Base-by-base conservation (phyloP, 2,113 vertebrate species). In the Poeciliopsis occidentalis region DNA sequence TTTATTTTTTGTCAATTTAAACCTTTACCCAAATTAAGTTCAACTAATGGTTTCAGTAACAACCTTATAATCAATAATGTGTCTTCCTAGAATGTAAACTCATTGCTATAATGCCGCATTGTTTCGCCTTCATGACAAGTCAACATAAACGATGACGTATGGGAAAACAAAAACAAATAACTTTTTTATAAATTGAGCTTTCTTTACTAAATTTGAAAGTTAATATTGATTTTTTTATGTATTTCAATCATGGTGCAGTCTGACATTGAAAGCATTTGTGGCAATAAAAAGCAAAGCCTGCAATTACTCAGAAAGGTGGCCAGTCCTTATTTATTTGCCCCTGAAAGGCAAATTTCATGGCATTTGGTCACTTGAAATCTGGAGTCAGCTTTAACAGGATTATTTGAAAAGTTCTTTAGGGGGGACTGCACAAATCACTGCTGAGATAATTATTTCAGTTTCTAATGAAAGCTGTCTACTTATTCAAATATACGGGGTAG, bases 371-470 rank as follows among this genome's bases (percentile, higher is more conserved):
- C 29, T 69, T 12, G 70, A 67, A 64, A 72, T 80, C 71, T 76
- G n/a, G 7, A 75, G 63, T 65, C 17, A 73, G 39, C 62, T 47
- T 65, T 74, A 77, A 79, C 41, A 65, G 66, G 44, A 57, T 12
- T 67, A 32, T 68, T 79, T 71, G 66, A 78, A 69, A 70, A 32
- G 71, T 70, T 62, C 78, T 78, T 83, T 65, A 60, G 39, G 67
- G 64, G 51, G 12, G 31, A 68, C 79, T 65, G 67, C n/a, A 29
- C 66, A 84, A 82, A 79, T 76, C 3, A 66, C 65, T 73, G 62
- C 65, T 57, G 4, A 70, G 74, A 75, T 76, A 76, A 84, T 88
- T 70, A 69, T 73, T 83, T 84, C 3, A 78, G 71, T 70, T 74
- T 41, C 26, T 84, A 60, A 51, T 75, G 69, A 87, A 84, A 81